Conservation (phyloP, 2,888 invertebrate species). For the Sminthurinus aureus region DNA sequence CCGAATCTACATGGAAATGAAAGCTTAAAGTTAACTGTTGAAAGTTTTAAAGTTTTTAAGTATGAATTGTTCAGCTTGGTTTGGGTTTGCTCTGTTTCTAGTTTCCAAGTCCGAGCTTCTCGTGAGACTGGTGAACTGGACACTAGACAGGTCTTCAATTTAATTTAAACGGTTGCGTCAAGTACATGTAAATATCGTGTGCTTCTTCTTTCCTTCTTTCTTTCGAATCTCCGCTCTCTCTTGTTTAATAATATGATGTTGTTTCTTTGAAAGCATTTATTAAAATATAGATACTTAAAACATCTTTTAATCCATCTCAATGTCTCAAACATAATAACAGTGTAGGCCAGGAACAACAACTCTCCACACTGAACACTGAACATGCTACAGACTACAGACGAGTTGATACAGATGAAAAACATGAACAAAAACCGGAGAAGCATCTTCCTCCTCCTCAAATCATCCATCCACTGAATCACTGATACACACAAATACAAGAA, state of each 20-base stretch:
- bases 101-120: not conserved
- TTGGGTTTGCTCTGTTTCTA: not conserved
- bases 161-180: slow-evolving; percentile 27
- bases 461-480: no score
- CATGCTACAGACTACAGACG: no score
- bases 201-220: not conserved
- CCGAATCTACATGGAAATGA: slow-evolving; percentile 6
- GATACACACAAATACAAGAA: no score
- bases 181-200: slow-evolving; percentile 31
- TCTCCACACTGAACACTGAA: not conserved
- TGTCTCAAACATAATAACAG: no score
- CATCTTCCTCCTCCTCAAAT: no score
- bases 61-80: not conserved
- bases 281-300: no score
- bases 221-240: not conserved
- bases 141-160: slow-evolving; percentile 26
- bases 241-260: not conserved
- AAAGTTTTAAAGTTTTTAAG: slow-evolving; percentile 19
- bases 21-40: slow-evolving; percentile 26
- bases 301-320: no score
- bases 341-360: not conserved
- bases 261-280: not conserved
- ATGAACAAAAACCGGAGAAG: no score
- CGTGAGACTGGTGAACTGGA: slow-evolving; percentile 19
- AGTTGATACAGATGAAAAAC: no score